Percentiles rank a stretch among this genome's conserved stretches.
Conservation (phyloP, 2,888 invertebrate genomes). For the Omphaloscelis lunosa region DNA sequence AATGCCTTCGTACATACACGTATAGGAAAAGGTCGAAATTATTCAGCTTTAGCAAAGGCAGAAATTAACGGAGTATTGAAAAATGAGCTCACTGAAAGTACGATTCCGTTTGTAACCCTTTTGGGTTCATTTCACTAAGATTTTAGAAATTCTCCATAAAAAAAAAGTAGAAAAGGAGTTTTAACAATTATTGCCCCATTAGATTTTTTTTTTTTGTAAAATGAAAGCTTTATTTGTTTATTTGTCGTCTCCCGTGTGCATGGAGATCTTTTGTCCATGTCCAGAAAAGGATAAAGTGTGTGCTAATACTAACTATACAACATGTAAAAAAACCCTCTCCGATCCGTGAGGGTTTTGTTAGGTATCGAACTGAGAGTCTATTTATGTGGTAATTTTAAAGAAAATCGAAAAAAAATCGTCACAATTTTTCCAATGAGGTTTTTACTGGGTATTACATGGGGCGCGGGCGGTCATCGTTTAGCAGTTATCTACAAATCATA, state of each 20-base stretch:
- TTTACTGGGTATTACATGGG: no score
- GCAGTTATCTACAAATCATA: no score
- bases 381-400: no score
- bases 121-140: background rate
- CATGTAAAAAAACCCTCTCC: no score
- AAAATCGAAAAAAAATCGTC: no score
- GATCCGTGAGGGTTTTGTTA: no score
- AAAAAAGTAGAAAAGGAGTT: background rate
- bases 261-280: no score
- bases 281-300: background rate
- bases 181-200: background rate
- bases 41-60: constrained; percentile 16
- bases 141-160: background rate
- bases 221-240: background rate
- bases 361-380: no score
- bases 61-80: background rate
- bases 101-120: background rate
- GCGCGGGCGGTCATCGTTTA: no score
- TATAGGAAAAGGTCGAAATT: constrained; percentile 32
- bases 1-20: constrained; percentile 30
- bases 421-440: no score
- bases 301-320: background rate
- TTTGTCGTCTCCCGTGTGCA: background rate
- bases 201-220: background rate
- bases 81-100: background rate